Percentiles rank a stretch among this genome's conserved stretches.
phyloP scores from a whole-genome alignment of 2,113 vertebrate genomes.

The Galemys pyrenaicus region DNA sequence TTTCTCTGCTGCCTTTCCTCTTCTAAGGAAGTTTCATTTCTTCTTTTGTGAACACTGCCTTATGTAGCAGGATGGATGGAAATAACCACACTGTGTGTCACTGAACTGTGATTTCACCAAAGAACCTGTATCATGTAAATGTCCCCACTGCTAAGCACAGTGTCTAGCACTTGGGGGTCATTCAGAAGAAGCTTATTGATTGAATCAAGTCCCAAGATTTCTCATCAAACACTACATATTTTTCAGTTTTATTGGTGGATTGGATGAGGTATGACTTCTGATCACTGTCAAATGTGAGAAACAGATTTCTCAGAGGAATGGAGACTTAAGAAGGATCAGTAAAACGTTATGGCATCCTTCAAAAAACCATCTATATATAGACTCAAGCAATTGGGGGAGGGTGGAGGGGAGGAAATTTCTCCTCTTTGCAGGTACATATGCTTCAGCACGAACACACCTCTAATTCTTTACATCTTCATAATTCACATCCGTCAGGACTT shows the following conservation, averaged over 20 bases:
- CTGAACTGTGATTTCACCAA: background rate
- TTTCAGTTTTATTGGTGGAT: background rate
- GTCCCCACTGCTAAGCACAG: background rate
- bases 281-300: background rate
- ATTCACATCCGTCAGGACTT: rapidly evolving
- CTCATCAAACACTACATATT: background rate
- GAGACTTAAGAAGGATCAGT: background rate
- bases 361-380: background rate
- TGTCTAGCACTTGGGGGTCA: background rate
- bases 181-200: background rate
- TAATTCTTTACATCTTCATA: background rate
- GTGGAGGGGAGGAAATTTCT: background rate
- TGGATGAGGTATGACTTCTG: background rate
- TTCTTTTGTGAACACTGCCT: background rate
- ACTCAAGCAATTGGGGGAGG: background rate
- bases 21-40: background rate
- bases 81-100: background rate
- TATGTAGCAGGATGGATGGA: background rate
- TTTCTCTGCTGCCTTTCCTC: background rate
- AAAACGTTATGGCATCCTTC: background rate
- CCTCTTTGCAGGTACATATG: rapidly evolving
- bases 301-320: background rate
- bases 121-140: background rate
- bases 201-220: background rate
- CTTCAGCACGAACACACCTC: rapidly evolving